Evolutionary conservation across 2,113 vertebrate genomes (phyloP).

Genomic region (Laticauda colubrina): DNA sequence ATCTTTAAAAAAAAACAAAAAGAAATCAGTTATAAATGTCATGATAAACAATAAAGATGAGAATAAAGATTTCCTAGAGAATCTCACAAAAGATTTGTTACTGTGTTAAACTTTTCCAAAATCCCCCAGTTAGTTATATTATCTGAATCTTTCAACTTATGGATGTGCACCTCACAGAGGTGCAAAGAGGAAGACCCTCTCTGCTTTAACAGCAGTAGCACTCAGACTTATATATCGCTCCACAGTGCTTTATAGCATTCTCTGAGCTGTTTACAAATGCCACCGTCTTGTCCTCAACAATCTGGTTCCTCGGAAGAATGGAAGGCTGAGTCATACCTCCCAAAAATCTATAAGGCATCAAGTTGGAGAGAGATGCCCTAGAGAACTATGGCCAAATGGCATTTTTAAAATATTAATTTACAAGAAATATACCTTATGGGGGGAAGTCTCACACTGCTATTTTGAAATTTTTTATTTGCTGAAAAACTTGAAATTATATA

Average conservation of each 20-base stretch:
- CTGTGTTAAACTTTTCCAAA: neutral
- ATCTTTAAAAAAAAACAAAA: neutral
- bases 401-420: neutral
- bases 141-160: neutral
- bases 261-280: neutral
- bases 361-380: neutral
- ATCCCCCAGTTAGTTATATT: neutral
- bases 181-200: neutral
- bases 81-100: neutral
- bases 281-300: neutral
- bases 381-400: neutral
- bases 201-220: neutral
- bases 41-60: neutral
- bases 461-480: neutral
- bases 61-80: neutral
- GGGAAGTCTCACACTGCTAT: neutral
- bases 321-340: neutral
- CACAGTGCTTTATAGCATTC: neutral
- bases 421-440: neutral
- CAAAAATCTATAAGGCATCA: neutral
- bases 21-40: neutral
- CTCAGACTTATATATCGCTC: neutral
- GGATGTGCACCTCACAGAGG: neutral
- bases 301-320: neutral
- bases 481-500: neutral